These are phyloP conservation scores for Falco naumanni DNA, from an alignment of 2,797 vertebrate genomes.

Conservation along the genomic window DNA sequence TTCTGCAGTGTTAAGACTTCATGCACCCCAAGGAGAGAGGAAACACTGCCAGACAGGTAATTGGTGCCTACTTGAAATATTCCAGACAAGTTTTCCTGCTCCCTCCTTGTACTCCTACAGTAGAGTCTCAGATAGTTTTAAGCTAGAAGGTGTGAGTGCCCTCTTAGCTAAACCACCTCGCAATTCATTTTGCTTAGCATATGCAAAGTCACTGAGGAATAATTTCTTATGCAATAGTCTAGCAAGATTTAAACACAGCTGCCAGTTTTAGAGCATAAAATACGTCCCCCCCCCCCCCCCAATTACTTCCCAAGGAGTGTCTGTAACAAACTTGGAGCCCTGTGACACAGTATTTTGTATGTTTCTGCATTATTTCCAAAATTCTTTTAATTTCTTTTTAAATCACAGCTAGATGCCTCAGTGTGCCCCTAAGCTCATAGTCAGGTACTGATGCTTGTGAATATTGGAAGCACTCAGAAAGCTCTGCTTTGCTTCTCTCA, in stretches of 20 bases:
- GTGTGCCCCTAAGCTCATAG: not conserved
- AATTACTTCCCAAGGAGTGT: no score
- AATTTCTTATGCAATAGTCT: constrained; percentile 14
- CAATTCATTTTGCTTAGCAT: not conserved
- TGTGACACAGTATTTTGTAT: not conserved
- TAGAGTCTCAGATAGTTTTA: constrained; percentile 1
- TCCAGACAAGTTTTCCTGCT: not conserved
- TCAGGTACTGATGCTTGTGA: not conserved
- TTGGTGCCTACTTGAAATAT: not conserved
- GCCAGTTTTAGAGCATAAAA: constrained; percentile 3
- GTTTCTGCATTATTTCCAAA: not conserved
- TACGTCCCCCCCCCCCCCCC: not conserved
- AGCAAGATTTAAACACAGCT: constrained; percentile 23
- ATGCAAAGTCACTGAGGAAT: not conserved
- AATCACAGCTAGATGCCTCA: not conserved
- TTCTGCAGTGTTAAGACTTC: not conserved
- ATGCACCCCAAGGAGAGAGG: not conserved
- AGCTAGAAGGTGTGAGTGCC: not conserved
- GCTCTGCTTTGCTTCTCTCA: not conserved
- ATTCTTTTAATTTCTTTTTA: not conserved
- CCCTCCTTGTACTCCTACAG: not conserved
- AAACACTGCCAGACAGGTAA: not conserved
- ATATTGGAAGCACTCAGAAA: not conserved
- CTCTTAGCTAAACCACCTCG: not conserved
- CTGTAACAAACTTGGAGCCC: not conserved